These are phyloP conservation scores for Cydia fagiglandana DNA, from an alignment of 1,140 invertebrate genomes.

Conservation along the genomic window DNA sequence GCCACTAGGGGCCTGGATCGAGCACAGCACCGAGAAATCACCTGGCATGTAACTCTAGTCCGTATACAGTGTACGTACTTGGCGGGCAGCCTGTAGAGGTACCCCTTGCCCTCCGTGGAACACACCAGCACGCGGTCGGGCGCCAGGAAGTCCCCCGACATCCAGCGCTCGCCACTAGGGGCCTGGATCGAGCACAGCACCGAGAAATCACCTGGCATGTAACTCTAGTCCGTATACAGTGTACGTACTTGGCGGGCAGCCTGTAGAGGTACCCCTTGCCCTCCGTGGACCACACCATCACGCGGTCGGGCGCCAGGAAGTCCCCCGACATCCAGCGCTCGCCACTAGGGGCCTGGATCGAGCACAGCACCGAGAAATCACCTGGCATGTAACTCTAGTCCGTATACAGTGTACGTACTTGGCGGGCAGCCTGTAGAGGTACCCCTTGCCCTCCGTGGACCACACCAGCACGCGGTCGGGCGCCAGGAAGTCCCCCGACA, in stretches of 20 bases:
- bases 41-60: too few relatives aligned
- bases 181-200: constrained; percentile 93
- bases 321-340: constrained; percentile 97
- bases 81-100: constrained; percentile 95
- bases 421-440: constrained; percentile 95
- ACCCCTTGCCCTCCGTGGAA: constrained; percentile 96
- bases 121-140: constrained; percentile 95
- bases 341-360: constrained; percentile 88
- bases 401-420: too few relatives aligned
- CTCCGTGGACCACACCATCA: constrained; percentile 95
- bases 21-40: constrained; percentile 96
- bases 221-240: too few relatives aligned
- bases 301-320: constrained; percentile 93
- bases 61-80: too few relatives aligned
- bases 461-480: constrained; percentile 95
- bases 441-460: constrained; percentile 96
- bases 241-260: too few relatives aligned
- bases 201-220: constrained; percentile 95
- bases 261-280: constrained; percentile 97
- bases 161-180: constrained; percentile 92
- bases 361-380: constrained; percentile 96
- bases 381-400: too few relatives aligned
- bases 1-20: constrained; percentile 88
- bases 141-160: constrained; percentile 95
- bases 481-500: constrained; percentile 95